These are phyloP conservation scores for Propsilocerus akamusi DNA, from an alignment of 1,140 invertebrate species.

Conservation along the genomic window DNA sequence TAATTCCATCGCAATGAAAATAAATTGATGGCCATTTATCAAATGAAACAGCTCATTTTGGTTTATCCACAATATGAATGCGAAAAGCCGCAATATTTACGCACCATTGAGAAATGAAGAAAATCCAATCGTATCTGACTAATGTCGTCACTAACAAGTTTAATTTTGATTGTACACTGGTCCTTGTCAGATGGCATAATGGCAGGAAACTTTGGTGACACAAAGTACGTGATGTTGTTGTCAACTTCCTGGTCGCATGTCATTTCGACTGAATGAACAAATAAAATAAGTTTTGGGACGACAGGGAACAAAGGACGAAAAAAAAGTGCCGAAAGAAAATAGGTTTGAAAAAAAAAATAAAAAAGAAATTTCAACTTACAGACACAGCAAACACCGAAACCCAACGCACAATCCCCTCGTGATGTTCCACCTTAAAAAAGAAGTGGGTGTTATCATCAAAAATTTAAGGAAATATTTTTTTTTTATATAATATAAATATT, in stretches of 20 bases:
- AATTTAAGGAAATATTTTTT: background rate
- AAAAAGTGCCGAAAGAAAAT: background rate
- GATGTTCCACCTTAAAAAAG: slow-evolving; percentile 35
- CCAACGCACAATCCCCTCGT: slow-evolving; percentile 58
- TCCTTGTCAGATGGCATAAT: slow-evolving; percentile 40
- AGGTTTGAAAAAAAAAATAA: background rate
- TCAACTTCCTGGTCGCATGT: slow-evolving; percentile 53
- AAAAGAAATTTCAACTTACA: slow-evolving; percentile 38
- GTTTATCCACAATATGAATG: background rate
- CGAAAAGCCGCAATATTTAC: slow-evolving; percentile 12
- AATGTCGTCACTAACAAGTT: slow-evolving; percentile 50
- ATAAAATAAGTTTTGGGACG: slow-evolving; percentile 8
- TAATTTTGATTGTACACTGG: slow-evolving; percentile 42
- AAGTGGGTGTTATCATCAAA: background rate
- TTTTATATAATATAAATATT: too few relatives aligned
- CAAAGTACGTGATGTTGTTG: slow-evolving; percentile 72
- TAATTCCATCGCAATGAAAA: background rate
- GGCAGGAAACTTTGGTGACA: slow-evolving; percentile 63
- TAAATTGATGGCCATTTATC: background rate
- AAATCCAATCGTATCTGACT: slow-evolving; percentile 62
- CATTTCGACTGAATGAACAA: slow-evolving; percentile 40
- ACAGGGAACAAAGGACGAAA: background rate
- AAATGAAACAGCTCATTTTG: background rate
- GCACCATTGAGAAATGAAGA: slow-evolving; percentile 59
- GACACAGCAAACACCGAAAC: slow-evolving; percentile 75